These are phyloP conservation scores for Hydrotaea cyrtoneurina DNA, from an alignment of 2,888 invertebrate species.

Conservation along the genomic window DNA sequence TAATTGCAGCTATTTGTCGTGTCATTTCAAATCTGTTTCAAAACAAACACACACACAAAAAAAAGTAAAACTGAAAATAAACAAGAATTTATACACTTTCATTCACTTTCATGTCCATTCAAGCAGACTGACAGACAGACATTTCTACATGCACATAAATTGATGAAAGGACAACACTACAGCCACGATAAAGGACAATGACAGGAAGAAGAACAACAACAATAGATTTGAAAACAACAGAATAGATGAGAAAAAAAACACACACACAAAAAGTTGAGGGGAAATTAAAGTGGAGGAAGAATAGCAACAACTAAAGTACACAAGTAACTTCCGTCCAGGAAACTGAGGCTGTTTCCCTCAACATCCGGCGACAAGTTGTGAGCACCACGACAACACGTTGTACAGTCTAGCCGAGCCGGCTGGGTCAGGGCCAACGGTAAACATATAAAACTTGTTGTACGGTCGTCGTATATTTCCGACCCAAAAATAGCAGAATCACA, in stretches of 20 bases:
- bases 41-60: neutral
- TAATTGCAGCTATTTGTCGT: constrained; percentile 35
- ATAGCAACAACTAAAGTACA: neutral
- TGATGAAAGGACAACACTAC: neutral
- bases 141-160: constrained; percentile 4
- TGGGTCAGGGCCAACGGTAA: neutral
- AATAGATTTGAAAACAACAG: neutral
- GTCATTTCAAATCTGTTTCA: constrained; percentile 35
- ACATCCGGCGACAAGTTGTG: constrained; percentile 50
- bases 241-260: neutral
- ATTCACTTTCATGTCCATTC: neutral
- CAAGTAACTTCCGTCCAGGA: constrained; percentile 59
- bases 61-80: neutral
- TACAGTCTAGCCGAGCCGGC: neutral
- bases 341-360: constrained; percentile 60
- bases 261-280: neutral
- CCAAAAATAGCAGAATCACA: neutral
- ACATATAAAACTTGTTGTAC: neutral
- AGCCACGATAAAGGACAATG: constrained; percentile 6
- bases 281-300: neutral
- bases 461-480: constrained; percentile 14
- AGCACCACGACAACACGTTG: neutral
- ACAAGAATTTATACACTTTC: neutral
- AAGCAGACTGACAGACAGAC: neutral
- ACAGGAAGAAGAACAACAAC: constrained; percentile 25